Evolutionary conservation across 2,888 invertebrate genomes (phyloP).

Genomic region (Acheta domesticus): DNA sequence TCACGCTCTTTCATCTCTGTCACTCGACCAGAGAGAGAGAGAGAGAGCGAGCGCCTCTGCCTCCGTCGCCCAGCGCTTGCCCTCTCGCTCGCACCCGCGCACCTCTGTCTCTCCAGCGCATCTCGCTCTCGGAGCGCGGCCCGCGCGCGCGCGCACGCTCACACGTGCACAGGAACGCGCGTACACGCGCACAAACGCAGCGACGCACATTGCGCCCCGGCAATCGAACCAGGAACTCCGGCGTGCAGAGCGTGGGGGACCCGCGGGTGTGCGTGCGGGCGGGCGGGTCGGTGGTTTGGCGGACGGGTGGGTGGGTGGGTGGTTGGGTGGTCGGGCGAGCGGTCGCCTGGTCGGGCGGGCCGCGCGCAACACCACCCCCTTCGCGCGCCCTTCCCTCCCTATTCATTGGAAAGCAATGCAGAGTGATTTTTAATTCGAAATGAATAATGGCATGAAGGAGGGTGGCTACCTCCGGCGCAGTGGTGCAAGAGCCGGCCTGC

Average conservation of each 20-base stretch:
- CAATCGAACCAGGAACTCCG: slow-evolving; percentile 19
- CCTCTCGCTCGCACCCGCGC: not conserved
- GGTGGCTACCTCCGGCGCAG: slow-evolving; percentile 5
- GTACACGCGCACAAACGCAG: not conserved
- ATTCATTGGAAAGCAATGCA: slow-evolving; percentile 20
- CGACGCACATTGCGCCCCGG: not conserved
- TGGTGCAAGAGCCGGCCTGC: not conserved
- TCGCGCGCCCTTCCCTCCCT: not conserved
- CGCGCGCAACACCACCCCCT: not conserved
- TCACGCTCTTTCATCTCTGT: not conserved
- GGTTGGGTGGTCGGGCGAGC: not conserved
- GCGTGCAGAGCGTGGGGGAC: not conserved
- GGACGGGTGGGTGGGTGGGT: not conserved
- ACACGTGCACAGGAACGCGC: slow-evolving; percentile 18
- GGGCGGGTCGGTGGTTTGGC: not conserved
- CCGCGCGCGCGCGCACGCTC: not conserved
- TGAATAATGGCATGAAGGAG: slow-evolving; percentile 18
- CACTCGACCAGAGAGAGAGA: no score
- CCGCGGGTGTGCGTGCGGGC: not conserved
- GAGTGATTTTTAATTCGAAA: slow-evolving; percentile 18
- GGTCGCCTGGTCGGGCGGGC: not conserved
- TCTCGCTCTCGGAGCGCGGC: not conserved
- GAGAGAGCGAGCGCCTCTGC: not conserved
- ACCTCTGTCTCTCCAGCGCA: not conserved
- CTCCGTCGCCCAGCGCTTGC: not conserved